phyloP scores from a whole-genome alignment of 37 sponge, comb jelly and placozoan genomes.

The Ephydatia muelleri region DNA sequence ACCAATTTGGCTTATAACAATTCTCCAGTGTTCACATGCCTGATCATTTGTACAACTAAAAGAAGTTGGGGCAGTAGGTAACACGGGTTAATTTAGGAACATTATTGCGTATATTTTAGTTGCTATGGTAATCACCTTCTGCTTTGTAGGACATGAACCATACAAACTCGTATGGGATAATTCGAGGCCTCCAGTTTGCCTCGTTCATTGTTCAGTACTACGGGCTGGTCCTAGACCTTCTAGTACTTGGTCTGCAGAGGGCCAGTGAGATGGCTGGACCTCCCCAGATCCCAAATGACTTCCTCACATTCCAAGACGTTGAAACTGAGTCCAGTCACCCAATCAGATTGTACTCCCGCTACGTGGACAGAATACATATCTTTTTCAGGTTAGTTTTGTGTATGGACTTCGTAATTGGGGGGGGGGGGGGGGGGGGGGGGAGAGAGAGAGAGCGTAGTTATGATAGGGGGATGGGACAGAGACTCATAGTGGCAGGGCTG shows the following conservation, averaged over 20 bases:
- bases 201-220: conserved; percentile 99
- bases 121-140: neutral
- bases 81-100: too few relatives aligned
- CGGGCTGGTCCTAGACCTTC: conserved; percentile 94
- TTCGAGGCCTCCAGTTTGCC: conserved; percentile 98
- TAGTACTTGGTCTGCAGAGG: conserved; percentile 94
- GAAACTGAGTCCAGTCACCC: conserved; percentile 94
- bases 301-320: conserved; percentile 95
- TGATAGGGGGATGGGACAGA: neutral
- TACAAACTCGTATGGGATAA: conserved; percentile 98
- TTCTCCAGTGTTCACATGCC: too few relatives aligned
- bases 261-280: conserved; percentile 99
- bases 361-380: conserved; percentile 92
- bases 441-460: too few relatives aligned
- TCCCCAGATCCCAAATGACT: conserved; percentile 98
- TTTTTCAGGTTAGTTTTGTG: conserved; percentile 85
- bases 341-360: conserved; percentile 94
- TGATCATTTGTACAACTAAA: too few relatives aligned
- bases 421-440: too few relatives aligned
- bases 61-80: too few relatives aligned
- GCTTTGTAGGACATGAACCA: conserved; percentile 97
- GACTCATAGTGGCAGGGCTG: neutral
- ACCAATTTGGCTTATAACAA: too few relatives aligned
- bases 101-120: neutral
- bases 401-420: too few relatives aligned